Percentiles rank a stretch among this genome's conserved stretches.
Evolutionary conservation across 1,140 invertebrate genomes (phyloP).

Genomic region (Hyposmocoma kahamanoa): DNA sequence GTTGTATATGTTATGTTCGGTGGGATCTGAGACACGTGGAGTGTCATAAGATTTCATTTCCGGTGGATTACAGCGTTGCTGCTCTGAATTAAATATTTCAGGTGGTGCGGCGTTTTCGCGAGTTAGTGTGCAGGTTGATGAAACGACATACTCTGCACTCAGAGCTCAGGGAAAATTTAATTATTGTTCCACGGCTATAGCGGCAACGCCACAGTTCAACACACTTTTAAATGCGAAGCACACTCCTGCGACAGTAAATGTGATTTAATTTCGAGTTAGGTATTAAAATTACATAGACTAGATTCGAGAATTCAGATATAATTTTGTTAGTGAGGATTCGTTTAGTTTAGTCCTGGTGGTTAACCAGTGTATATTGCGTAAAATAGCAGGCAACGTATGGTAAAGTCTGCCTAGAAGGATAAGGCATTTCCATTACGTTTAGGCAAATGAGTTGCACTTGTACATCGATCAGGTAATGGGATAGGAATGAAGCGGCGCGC

Average conservation of each 20-base stretch:
- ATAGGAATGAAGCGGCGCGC: conserved; percentile 64
- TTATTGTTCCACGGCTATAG: conserved; percentile 54
- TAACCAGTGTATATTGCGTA: too few species aligned
- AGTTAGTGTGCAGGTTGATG: conserved; percentile 57
- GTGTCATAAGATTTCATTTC: conserved; percentile 58
- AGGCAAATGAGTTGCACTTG: conserved; percentile 53
- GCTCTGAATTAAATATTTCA: conserved; percentile 67
- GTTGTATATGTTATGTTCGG: too few species aligned
- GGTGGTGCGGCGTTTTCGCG: conserved; percentile 44
- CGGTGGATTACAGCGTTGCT: conserved; percentile 54
- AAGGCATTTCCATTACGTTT: conserved; percentile 17
- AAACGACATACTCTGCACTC: conserved; percentile 53
- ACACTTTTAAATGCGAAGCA: conserved; percentile 58
- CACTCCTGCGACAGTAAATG: conserved; percentile 55
- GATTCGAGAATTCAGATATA: too few species aligned
- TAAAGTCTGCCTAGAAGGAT: too few species aligned
- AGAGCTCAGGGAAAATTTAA: conserved; percentile 59
- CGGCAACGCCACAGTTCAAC: conserved; percentile 46
- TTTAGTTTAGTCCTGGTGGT: too few species aligned
- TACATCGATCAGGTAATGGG: conserved; percentile 68
- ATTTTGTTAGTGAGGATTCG: too few species aligned
- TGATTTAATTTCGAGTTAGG: conserved; percentile 52
- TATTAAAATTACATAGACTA: conserved; percentile 42
- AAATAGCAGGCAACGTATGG: too few species aligned
- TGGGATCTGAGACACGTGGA: conserved; percentile 24